phyloP scores from a whole-genome alignment of 2,888 invertebrate genomes.

The Mythimna ferrago region DNA sequence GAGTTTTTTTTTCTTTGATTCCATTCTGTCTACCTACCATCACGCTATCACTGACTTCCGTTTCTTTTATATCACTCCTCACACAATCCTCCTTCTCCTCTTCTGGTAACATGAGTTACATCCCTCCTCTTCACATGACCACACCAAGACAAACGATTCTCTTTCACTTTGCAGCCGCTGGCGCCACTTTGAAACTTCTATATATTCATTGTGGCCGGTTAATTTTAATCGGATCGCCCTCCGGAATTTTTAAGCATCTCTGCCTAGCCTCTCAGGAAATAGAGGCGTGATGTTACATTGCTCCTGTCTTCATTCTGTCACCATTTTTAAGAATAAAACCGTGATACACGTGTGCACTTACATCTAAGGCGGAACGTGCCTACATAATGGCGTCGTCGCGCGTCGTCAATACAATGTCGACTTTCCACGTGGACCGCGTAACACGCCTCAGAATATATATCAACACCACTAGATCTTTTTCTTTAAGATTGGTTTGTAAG shows the following conservation, averaged over 20 bases:
- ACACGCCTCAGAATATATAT: conserved; percentile 25
- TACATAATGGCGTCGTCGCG: conserved; percentile 5
- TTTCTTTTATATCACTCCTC: too few species aligned
- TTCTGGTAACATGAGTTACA: neutral
- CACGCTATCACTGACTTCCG: too few species aligned
- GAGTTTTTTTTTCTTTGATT: too few species aligned
- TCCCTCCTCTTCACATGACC: neutral
- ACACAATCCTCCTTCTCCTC: too few species aligned
- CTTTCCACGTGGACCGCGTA: conserved; percentile 24
- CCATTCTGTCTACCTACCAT: too few species aligned
- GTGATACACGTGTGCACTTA: conserved; percentile 30
- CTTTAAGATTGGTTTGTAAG: conserved; percentile 2
- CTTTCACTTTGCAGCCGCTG: too few species aligned
- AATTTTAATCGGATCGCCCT: neutral
- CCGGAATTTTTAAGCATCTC: neutral
- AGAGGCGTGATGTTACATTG: neutral
- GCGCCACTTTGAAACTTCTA: too few species aligned
- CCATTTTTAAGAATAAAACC: conserved; percentile 1
- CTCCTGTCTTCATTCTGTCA: neutral
- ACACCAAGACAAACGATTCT: neutral
- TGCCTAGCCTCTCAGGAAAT: neutral
- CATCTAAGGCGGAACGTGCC: conserved; percentile 14
- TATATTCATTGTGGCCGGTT: neutral
- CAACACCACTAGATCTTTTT: conserved; percentile 6
- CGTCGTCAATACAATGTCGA: conserved; percentile 22